phyloP scores from a whole-genome alignment of 2,113 vertebrate species.

The Rhadina sibilatrix region DNA sequence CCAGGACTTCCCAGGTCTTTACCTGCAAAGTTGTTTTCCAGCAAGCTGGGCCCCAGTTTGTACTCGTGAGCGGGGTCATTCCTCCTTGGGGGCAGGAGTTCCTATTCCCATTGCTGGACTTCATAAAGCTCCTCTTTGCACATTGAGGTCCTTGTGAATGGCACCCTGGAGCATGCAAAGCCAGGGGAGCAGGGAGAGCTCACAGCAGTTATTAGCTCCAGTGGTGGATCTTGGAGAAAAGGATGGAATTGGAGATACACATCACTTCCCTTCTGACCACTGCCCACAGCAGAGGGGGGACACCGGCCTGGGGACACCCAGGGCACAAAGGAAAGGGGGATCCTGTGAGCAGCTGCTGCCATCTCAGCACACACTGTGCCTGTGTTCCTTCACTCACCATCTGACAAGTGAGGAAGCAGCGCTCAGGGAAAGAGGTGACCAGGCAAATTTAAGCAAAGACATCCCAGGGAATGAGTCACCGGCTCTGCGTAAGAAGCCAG shows the following conservation, averaged over 20 bases:
- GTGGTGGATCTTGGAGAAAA: not conserved
- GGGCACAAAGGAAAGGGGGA: not conserved
- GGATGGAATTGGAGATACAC: not conserved
- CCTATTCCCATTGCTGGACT: not conserved
- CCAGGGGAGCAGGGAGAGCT: not conserved
- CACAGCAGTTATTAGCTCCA: not conserved
- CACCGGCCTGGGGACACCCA: not conserved
- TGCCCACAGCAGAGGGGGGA: not conserved
- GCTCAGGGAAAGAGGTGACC: not conserved
- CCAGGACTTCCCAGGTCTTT: not conserved
- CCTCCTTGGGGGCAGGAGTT: not conserved
- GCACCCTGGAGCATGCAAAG: not conserved
- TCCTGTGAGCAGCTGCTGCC: not conserved
- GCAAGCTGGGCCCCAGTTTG: not conserved
- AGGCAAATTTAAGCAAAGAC: not conserved
- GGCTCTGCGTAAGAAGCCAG: not conserved
- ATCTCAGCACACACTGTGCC: not conserved
- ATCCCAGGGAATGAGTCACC: not conserved
- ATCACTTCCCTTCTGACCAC: not conserved
- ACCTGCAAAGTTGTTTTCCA: not conserved
- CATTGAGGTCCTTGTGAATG: rapidly evolving
- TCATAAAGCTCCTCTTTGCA: not conserved
- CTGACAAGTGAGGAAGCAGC: not conserved
- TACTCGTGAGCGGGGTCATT: not conserved
- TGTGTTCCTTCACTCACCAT: not conserved